A percentile compares a stretch with the other conserved stretches of the same genome.
Conservation (phyloP, 1,140 invertebrate species). For the Probaryconus sp. region DNA sequence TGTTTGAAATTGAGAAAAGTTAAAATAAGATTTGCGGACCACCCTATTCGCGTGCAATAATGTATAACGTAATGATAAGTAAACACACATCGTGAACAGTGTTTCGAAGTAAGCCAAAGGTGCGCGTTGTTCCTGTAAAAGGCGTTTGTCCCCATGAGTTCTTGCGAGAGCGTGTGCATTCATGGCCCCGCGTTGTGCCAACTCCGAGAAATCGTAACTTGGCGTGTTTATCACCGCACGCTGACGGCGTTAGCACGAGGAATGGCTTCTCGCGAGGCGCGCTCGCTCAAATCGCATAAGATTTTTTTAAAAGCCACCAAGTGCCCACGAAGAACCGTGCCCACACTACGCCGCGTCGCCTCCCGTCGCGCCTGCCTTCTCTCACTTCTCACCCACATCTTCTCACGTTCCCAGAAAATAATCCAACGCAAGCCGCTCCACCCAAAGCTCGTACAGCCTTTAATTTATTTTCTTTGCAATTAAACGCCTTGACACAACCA, state of each 20-base stretch:
- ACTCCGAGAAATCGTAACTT: constrained; percentile 79
- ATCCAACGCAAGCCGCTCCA: constrained; percentile 46
- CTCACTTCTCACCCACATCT: constrained; percentile 62
- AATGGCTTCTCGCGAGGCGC: constrained; percentile 74
- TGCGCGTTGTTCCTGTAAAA: constrained; percentile 52
- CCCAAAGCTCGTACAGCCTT: constrained; percentile 32
- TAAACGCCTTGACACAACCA: too few species aligned
- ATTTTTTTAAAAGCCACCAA: constrained; percentile 67
- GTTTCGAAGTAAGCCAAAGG: constrained; percentile 46
- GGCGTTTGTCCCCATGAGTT: constrained; percentile 51
- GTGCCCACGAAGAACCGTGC: constrained; percentile 36
- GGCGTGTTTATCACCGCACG: constrained; percentile 76
- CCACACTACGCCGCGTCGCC: constrained; percentile 17
- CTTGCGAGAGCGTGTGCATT: constrained; percentile 44
- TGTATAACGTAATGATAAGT: constrained; percentile 26
- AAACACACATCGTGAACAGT: constrained; percentile 29
- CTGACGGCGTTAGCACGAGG: constrained; percentile 70
- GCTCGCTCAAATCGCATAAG: constrained; percentile 76
- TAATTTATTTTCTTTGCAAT: constrained; percentile 47
- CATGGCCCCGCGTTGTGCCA: constrained; percentile 46
- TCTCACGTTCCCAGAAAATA: constrained; percentile 65
- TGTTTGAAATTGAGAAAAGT: too few species aligned
- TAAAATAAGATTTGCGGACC: constrained; percentile 12
- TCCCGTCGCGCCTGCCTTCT: constrained; percentile 13
- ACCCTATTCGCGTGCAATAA: constrained; percentile 12